Percentiles rank a stretch among this genome's conserved stretches.
These are phyloP conservation scores for Eledona agricola DNA, from an alignment of 2,888 invertebrate species.

Conservation along the genomic window DNA sequence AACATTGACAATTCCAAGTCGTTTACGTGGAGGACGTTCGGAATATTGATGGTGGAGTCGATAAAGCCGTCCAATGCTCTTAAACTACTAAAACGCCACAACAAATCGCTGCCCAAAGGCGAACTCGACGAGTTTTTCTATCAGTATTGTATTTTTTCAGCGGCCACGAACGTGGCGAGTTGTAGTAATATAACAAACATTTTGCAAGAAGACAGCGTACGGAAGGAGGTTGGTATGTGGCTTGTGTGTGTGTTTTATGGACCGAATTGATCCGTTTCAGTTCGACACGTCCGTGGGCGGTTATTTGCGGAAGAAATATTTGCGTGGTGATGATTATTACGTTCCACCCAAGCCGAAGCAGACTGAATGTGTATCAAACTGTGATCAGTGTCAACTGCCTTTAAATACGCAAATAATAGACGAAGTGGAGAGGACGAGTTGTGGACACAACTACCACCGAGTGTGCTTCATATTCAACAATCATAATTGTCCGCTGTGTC, in stretches of 20 bases:
- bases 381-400: slow-evolving; percentile 54
- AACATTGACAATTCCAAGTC: slow-evolving; percentile 63
- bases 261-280: slow-evolving; percentile 56
- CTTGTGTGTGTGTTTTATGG: not conserved
- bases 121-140: slow-evolving; percentile 71
- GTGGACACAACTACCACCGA: slow-evolving; percentile 55
- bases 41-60: slow-evolving; percentile 68
- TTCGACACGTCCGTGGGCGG: slow-evolving; percentile 51
- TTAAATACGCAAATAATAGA: slow-evolving; percentile 50
- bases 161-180: slow-evolving; percentile 60
- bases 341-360: slow-evolving; percentile 9
- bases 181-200: slow-evolving; percentile 2
- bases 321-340: slow-evolving; percentile 33
- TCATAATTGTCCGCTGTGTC: slow-evolving; percentile 50
- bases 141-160: slow-evolving; percentile 66
- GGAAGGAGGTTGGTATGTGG: slow-evolving; percentile 18
- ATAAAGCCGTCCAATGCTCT: slow-evolving; percentile 69
- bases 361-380: slow-evolving; percentile 41
- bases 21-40: slow-evolving; percentile 71
- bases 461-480: slow-evolving; percentile 52
- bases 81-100: slow-evolving; percentile 67
- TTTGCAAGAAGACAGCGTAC: slow-evolving; percentile 1
- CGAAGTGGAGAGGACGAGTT: slow-evolving; percentile 47
- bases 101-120: slow-evolving; percentile 66
- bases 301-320: slow-evolving; percentile 51